phyloP scores from a whole-genome alignment of 1,140 invertebrate species.

The Papilio dardanus region DNA sequence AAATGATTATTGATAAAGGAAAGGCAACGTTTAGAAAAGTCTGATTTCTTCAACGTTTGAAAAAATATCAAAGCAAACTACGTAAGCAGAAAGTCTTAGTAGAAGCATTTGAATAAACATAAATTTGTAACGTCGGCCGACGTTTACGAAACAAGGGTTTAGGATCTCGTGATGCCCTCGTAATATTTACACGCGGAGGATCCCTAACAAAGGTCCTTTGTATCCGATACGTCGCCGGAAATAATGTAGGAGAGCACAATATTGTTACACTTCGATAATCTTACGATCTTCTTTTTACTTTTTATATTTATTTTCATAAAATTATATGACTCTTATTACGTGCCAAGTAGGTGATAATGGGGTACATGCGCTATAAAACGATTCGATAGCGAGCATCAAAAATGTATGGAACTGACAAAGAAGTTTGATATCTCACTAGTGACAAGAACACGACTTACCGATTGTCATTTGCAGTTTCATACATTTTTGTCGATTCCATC shows the following conservation, averaged over 20 bases:
- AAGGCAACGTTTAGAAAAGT: too few species aligned
- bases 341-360: too few species aligned
- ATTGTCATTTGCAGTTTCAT: too few species aligned
- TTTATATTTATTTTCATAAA: background rate
- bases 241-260: constrained; percentile 5
- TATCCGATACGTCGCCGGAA: constrained; percentile 21
- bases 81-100: constrained; percentile 3
- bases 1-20: too few species aligned
- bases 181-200: constrained; percentile 35
- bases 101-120: constrained; percentile 38
- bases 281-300: constrained; percentile 1
- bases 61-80: constrained; percentile 19
- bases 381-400: too few species aligned
- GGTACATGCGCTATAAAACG: too few species aligned
- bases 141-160: constrained; percentile 37
- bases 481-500: too few species aligned
- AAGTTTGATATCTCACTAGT: too few species aligned
- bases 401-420: too few species aligned
- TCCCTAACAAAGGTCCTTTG: constrained; percentile 34
- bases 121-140: constrained; percentile 30
- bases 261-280: constrained; percentile 21
- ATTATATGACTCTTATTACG: background rate
- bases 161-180: constrained; percentile 33
- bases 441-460: too few species aligned
- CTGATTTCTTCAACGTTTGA: too few species aligned